phyloP scores from a whole-genome alignment of 1,140 invertebrate species.

The Paraescarpia echinospica region DNA sequence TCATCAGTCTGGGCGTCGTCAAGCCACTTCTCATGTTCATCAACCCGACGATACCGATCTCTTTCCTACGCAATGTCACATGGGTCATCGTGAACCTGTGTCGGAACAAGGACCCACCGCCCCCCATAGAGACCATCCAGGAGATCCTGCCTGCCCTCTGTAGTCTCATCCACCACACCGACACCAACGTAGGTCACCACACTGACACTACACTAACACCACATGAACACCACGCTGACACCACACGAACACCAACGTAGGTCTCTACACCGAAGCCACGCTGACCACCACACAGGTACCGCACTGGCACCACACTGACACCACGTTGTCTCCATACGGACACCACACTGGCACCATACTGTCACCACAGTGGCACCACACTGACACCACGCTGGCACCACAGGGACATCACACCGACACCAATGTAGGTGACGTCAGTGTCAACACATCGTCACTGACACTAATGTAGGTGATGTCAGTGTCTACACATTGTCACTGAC shows the following conservation, averaged over 20 bases:
- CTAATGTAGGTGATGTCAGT: background rate
- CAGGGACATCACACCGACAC: background rate
- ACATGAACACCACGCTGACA: no score
- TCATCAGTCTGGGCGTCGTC: slow-evolving; percentile 55
- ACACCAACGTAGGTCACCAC: slow-evolving; percentile 70
- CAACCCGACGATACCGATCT: slow-evolving; percentile 51
- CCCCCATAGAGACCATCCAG: slow-evolving; percentile 71
- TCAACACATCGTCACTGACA: background rate
- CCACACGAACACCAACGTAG: no score
- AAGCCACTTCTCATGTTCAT: slow-evolving; percentile 57
- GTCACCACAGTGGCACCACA: no score
- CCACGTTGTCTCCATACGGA: slow-evolving; percentile 41
- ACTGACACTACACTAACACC: no score
- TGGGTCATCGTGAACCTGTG: slow-evolving; percentile 60
- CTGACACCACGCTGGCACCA: slow-evolving; percentile 63
- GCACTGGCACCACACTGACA: no score
- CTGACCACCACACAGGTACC: no score
- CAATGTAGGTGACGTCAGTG: background rate
- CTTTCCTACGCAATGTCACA: slow-evolving; percentile 58
- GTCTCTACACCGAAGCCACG: no score
- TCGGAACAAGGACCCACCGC: slow-evolving; percentile 59
- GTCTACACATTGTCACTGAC: no score
- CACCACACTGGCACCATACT: no score
- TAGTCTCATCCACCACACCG: slow-evolving; percentile 90
- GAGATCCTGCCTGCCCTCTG: slow-evolving; percentile 93